A percentile compares a stretch with the other conserved stretches of the same genome.
These are phyloP conservation scores for Apotomis capreana DNA, from an alignment of 2,888 invertebrate genomes.

Conservation along the genomic window DNA sequence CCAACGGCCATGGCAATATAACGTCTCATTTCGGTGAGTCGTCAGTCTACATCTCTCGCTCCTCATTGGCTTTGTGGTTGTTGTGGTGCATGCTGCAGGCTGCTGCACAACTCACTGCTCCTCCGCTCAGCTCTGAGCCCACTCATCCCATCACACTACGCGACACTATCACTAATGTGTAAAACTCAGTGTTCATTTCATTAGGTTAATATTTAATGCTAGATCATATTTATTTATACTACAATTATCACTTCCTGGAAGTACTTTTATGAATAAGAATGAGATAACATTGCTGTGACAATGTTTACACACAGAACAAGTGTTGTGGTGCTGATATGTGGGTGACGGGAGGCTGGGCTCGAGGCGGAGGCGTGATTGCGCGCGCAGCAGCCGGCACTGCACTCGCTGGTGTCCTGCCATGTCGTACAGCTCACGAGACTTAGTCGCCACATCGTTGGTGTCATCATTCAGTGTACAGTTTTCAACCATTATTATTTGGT, in stretches of 20 bases:
- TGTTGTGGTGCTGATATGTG: constrained; percentile 19
- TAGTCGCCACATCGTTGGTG: constrained; percentile 78
- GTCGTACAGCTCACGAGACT: constrained; percentile 72
- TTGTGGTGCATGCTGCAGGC: constrained; percentile 76
- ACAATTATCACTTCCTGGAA: constrained; percentile 35
- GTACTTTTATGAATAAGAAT: constrained; percentile 24
- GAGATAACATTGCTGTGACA: constrained; percentile 24
- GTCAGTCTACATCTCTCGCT: constrained; percentile 74
- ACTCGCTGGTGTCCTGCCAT: constrained; percentile 73
- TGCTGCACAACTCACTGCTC: constrained; percentile 62
- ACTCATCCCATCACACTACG: constrained; percentile 20
- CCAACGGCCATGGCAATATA: constrained; percentile 82
- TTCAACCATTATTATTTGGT: constrained; percentile 65
- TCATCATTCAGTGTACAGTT: constrained; percentile 67
- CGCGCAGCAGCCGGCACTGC: constrained; percentile 61
- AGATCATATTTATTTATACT: constrained; percentile 22
- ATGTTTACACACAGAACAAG: constrained; percentile 34
- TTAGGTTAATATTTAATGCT: constrained; percentile 21
- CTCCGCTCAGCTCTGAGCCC: constrained; percentile 23
- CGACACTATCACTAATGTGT: constrained; percentile 10
- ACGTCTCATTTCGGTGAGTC: constrained; percentile 84
- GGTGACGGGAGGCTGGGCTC: constrained; percentile 52
- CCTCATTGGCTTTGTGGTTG: constrained; percentile 81
- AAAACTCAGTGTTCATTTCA: constrained; percentile 17
- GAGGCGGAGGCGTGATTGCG: constrained; percentile 63